phyloP scores from a whole-genome alignment of 2,888 invertebrate genomes.

The Falcaria lacertinaria region DNA sequence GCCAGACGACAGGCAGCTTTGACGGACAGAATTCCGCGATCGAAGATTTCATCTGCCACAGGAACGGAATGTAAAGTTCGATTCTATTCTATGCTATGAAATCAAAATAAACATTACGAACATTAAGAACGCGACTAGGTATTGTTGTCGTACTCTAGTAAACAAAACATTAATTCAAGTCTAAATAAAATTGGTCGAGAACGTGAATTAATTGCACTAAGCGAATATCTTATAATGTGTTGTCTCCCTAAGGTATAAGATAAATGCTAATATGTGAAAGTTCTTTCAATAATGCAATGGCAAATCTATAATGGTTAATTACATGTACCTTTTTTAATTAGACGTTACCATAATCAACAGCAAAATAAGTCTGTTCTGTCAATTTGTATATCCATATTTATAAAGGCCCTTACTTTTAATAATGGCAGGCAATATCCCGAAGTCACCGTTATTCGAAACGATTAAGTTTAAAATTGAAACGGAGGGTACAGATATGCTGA shows the following conservation, averaged over 20 bases:
- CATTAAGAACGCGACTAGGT: no score
- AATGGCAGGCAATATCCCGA: slow-evolving; percentile 20
- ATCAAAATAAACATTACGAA: slow-evolving; percentile 25
- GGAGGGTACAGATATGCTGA: slow-evolving; percentile 20
- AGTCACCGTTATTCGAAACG: slow-evolving; percentile 38
- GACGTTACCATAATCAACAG: slow-evolving; percentile 17
- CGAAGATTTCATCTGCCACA: slow-evolving; percentile 24
- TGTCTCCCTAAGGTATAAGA: no score
- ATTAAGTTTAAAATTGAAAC: slow-evolving; percentile 46
- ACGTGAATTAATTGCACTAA: no score
- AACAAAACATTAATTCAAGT: not conserved
- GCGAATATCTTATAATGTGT: no score
- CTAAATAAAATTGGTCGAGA: no score
- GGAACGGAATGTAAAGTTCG: slow-evolving; percentile 36
- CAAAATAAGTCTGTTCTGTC: slow-evolving; percentile 30
- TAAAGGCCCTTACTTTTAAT: slow-evolving; percentile 34
- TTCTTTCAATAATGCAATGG: no score
- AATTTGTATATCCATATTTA: slow-evolving; percentile 50
- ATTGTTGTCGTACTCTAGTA: not conserved
- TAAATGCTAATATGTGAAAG: no score
- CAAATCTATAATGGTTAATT: no score
- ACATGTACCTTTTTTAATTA: not conserved
- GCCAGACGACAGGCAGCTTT: slow-evolving; percentile 31
- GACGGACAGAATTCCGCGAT: slow-evolving; percentile 37
- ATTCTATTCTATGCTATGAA: no score